A percentile compares a stretch with the other conserved stretches of the same genome.
phyloP scores from a whole-genome alignment of 2,888 invertebrate species.

The Amphipyra tragopoginis region DNA sequence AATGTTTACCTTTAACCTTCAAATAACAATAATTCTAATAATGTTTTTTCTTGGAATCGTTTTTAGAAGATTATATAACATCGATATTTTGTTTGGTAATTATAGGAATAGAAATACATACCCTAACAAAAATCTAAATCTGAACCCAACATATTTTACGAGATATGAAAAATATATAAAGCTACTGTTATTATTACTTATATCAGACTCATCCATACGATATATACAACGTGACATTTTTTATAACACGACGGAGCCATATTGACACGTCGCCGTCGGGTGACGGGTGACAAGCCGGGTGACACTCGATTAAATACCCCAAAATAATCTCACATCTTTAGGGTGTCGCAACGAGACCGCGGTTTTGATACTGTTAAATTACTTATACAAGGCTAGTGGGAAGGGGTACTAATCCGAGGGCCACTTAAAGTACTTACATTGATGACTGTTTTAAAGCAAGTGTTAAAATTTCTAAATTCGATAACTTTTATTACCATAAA shows the following conservation, averaged over 20 bases:
- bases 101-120: neutral
- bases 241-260: neutral
- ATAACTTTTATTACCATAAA: too few relatives aligned
- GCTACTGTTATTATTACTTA: too few relatives aligned
- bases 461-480: too few relatives aligned
- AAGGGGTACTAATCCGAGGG: too few relatives aligned
- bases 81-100: neutral
- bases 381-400: too few relatives aligned
- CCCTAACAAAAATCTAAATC: too few relatives aligned
- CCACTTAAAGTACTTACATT: too few relatives aligned
- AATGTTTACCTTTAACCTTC: neutral
- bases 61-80: neutral
- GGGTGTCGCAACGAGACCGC: neutral
- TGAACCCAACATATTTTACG: too few relatives aligned
- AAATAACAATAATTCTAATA: neutral
- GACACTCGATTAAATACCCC: slow-evolving; percentile 20
- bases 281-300: slow-evolving; percentile 3
- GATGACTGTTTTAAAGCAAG: too few relatives aligned
- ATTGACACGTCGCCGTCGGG: neutral
- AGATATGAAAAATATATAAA: too few relatives aligned
- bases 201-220: neutral
- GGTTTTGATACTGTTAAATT: neutral
- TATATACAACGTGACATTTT: neutral
- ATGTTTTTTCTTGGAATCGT: neutral
- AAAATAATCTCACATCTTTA: neutral